A percentile compares a stretch with the other conserved stretches of the same genome.
Evolutionary conservation across 2,797 vertebrate genomes (phyloP).

Genomic region (Esox lucius): DNA sequence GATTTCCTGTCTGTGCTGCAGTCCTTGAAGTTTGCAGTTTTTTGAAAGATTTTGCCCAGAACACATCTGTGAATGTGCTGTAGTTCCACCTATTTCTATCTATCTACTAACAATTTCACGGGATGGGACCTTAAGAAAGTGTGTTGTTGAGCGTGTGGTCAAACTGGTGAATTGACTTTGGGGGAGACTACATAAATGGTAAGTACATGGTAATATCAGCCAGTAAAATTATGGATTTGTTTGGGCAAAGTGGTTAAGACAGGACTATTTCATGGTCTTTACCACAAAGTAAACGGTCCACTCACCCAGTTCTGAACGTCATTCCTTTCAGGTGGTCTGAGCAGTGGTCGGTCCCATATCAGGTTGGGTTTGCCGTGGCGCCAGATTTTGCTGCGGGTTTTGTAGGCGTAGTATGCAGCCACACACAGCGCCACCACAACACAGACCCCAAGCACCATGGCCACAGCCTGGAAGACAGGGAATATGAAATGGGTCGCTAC

Average conservation of each 20-base stretch:
- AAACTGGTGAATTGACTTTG: too few relatives aligned
- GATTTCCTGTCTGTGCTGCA: too few relatives aligned
- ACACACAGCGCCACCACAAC: slow-evolving; percentile 77
- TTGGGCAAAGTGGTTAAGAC: background rate
- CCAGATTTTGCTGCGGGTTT: slow-evolving; percentile 87
- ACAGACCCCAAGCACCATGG: slow-evolving; percentile 82
- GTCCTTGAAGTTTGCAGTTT: too few relatives aligned
- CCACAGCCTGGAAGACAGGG: slow-evolving; percentile 71
- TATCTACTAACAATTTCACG: too few relatives aligned
- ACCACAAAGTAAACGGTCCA: background rate
- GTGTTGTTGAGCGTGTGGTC: too few relatives aligned
- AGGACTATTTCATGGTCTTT: background rate
- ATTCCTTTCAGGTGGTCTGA: slow-evolving; percentile 64
- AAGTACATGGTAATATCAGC: background rate
- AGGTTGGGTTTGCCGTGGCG: slow-evolving; percentile 81
- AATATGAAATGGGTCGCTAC: background rate
- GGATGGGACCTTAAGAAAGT: too few relatives aligned
- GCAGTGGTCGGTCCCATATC: slow-evolving; percentile 73
- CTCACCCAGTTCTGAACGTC: slow-evolving; percentile 86
- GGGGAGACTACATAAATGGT: too few relatives aligned
- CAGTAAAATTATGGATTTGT: background rate
- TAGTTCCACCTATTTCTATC: too few relatives aligned
- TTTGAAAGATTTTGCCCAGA: too few relatives aligned
- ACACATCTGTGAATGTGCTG: too few relatives aligned
- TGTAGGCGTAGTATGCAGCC: slow-evolving; percentile 81